Conservation (phyloP, 2,113 vertebrate species). For the Pao palembangensis region DNA sequence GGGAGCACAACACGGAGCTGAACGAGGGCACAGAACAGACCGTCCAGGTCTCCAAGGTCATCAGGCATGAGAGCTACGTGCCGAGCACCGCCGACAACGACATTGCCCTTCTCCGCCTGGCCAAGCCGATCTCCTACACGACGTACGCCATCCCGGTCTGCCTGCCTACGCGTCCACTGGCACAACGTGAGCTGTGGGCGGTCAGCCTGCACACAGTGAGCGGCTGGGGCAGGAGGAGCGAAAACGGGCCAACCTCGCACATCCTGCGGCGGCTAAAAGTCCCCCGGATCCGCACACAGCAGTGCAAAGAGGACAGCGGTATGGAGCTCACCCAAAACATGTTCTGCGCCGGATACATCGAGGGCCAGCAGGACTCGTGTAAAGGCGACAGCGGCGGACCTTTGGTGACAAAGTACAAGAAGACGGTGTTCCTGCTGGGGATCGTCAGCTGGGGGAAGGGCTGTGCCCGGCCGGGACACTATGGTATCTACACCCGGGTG, state of each 20-base stretch:
- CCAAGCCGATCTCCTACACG: conserved; percentile 63
- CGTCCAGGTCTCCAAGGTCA: conserved; percentile 59
- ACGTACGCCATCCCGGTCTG: conserved; percentile 81
- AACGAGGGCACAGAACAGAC: conserved; percentile 82
- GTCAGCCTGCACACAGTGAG: conserved; percentile 81
- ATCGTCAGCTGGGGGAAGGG: conserved; percentile 95
- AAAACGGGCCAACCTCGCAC: conserved; percentile 77
- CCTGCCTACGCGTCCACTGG: conserved; percentile 77
- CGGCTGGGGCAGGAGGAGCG: conserved; percentile 85
- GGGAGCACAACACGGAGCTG: conserved; percentile 72
- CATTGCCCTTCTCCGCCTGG: conserved; percentile 82
- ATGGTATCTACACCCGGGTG: conserved; percentile 91
- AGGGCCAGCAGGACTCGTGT: conserved; percentile 84
- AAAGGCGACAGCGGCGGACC: conserved; percentile 94
- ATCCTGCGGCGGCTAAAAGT: conserved; percentile 78
- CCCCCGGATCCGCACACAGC: conserved; percentile 81
- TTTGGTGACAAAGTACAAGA: conserved; percentile 80
- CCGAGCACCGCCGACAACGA: conserved; percentile 73
- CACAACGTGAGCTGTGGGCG: conserved; percentile 71
- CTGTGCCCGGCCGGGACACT: conserved; percentile 81
- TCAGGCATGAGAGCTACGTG: conserved; percentile 74
- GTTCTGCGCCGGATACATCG: conserved; percentile 91
- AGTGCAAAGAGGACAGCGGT: conserved; percentile 73
- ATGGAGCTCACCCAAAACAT: conserved; percentile 84
- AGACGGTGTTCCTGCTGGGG: conserved; percentile 86